Evolutionary conservation across 2,797 vertebrate genomes (phyloP).

Genomic region (Melanotaenia nigrans): DNA sequence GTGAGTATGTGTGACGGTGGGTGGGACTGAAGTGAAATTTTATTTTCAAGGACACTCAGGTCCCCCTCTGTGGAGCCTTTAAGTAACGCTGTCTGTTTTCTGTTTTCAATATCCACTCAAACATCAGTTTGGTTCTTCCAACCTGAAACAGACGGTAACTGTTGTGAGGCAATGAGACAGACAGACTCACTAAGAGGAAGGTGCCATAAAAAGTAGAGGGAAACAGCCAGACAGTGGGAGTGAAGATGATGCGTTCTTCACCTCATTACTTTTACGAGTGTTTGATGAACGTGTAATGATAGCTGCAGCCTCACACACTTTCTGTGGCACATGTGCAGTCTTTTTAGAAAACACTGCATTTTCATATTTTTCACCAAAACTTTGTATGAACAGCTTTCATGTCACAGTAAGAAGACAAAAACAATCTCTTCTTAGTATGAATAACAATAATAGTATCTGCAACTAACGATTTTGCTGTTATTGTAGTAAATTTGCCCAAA

Average conservation of each 20-base stretch:
- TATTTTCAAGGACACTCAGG: slow-evolving; percentile 57
- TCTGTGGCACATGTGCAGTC: neutral
- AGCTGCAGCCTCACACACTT: slow-evolving; percentile 24
- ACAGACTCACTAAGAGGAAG: neutral
- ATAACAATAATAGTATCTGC: too few species aligned
- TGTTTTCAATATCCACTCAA: slow-evolving; percentile 32
- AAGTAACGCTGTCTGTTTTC: slow-evolving; percentile 20
- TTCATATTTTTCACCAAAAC: neutral
- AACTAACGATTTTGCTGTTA: too few species aligned
- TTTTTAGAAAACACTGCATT: slow-evolving; percentile 1
- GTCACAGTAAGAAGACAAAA: too few species aligned
- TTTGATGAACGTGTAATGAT: slow-evolving; percentile 47
- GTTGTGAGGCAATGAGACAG: slow-evolving; percentile 16
- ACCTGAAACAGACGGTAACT: slow-evolving; percentile 26
- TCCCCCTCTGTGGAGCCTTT: slow-evolving; percentile 9
- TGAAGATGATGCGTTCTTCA: slow-evolving; percentile 25
- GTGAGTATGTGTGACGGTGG: slow-evolving; percentile 19
- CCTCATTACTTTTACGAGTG: slow-evolving; percentile 47
- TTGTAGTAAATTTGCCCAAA: too few species aligned
- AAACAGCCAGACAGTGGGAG: slow-evolving; percentile 22
- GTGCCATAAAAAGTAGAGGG: slow-evolving; percentile 56
- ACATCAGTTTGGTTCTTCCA: slow-evolving; percentile 15
- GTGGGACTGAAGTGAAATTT: slow-evolving; percentile 34
- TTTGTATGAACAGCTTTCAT: too few species aligned
- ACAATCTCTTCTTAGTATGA: too few species aligned